Conservation (phyloP, 2,888 invertebrate species). For the Crossocerus cetratus region DNA sequence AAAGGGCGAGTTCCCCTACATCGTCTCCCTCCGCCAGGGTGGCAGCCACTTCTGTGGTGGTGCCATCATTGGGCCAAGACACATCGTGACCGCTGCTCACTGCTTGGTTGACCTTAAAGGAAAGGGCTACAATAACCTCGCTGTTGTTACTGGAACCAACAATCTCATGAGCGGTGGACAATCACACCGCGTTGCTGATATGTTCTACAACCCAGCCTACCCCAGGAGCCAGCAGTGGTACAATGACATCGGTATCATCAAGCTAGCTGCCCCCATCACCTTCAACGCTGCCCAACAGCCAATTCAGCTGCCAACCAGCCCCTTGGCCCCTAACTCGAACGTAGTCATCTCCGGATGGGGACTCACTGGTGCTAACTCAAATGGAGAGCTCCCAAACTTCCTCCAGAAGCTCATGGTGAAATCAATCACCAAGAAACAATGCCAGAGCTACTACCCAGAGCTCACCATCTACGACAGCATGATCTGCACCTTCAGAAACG, state of each 20-base stretch:
- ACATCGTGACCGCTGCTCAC: slow-evolving; percentile 53
- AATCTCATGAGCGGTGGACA: slow-evolving; percentile 25
- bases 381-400: not conserved
- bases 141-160: slow-evolving; percentile 22
- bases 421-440: slow-evolving; percentile 11
- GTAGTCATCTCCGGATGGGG: slow-evolving; percentile 41
- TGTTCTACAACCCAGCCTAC: slow-evolving; percentile 13
- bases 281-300: slow-evolving; percentile 15
- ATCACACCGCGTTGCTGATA: not conserved
- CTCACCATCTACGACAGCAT: not conserved
- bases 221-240: slow-evolving; percentile 7
- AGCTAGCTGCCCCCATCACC: slow-evolving; percentile 19
- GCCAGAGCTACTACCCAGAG: not conserved
- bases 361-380: not conserved
- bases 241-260: slow-evolving; percentile 42
- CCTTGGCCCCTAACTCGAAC: not conserved
- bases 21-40: slow-evolving; percentile 34
- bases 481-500: slow-evolving; percentile 32
- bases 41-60: slow-evolving; percentile 47
- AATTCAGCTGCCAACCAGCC: slow-evolving; percentile 4
- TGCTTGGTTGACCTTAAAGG: slow-evolving; percentile 16
- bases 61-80: slow-evolving; percentile 28
- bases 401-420: slow-evolving; percentile 17
- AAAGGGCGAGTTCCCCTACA: slow-evolving; percentile 45
- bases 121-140: not conserved